Conservation (phyloP, 2,888 invertebrate genomes). For the Aproaerema taeniolella region DNA sequence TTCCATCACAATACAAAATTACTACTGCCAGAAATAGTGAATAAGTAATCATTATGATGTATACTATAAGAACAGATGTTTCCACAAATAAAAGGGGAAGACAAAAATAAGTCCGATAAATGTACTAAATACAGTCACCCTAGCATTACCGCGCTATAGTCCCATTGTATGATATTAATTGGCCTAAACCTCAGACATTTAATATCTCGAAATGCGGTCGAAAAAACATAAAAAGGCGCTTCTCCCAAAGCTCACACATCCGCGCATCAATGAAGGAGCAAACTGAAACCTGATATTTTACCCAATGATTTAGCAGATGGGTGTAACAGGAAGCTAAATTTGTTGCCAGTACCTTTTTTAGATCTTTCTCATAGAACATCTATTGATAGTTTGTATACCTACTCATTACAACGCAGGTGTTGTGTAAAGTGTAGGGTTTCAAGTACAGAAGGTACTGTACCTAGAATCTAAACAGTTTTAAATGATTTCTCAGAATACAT, state of each 20-base stretch:
- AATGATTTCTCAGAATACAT: too few relatives aligned
- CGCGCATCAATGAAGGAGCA: slow-evolving; percentile 42
- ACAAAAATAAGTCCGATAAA: too few relatives aligned
- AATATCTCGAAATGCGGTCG: slow-evolving; percentile 55
- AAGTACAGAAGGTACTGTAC: too few relatives aligned
- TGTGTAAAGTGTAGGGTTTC: too few relatives aligned
- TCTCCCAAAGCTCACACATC: slow-evolving; percentile 57
- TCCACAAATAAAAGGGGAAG: too few relatives aligned
- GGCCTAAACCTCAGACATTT: slow-evolving; percentile 66
- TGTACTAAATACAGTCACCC: too few relatives aligned
- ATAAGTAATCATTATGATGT: too few relatives aligned
- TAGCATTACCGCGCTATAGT: too few relatives aligned
- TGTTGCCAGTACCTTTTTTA: slow-evolving; percentile 52
- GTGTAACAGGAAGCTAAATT: slow-evolving; percentile 71
- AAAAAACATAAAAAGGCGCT: slow-evolving; percentile 54
- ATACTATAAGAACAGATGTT: too few relatives aligned
- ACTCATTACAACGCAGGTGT: slow-evolving; percentile 41
- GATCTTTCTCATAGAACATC: slow-evolving; percentile 23
- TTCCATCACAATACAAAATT: too few relatives aligned
- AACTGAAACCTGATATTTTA: slow-evolving; percentile 67
- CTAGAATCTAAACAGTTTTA: too few relatives aligned
- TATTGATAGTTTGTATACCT: slow-evolving; percentile 43
- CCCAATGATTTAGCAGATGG: slow-evolving; percentile 66
- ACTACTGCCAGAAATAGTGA: too few relatives aligned
- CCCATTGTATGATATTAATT: slow-evolving; percentile 53